Evolutionary conservation across 2,888 invertebrate species (phyloP).

Genomic region (Ctena decussata): DNA sequence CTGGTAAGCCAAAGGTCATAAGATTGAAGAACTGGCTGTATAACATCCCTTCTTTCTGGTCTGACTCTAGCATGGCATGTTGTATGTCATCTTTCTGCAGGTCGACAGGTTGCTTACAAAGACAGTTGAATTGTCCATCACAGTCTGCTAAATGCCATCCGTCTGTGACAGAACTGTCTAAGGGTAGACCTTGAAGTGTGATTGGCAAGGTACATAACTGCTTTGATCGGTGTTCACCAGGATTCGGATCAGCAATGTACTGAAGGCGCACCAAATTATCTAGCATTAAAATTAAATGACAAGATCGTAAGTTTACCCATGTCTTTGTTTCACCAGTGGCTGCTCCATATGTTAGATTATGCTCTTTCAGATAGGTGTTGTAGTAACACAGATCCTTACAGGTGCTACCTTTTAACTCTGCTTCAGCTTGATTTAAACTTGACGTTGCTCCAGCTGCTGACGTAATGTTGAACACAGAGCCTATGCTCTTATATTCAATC

Average conservation of each 20-base stretch:
- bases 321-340: background rate
- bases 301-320: background rate
- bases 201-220: background rate
- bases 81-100: conserved; percentile 6
- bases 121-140: background rate
- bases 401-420: conserved; percentile 18
- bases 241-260: background rate
- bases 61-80: background rate
- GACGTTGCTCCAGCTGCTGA: conserved; percentile 24
- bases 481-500: conserved; percentile 36
- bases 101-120: conserved; percentile 2
- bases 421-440: conserved; percentile 28
- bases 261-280: background rate
- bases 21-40: conserved; percentile 18
- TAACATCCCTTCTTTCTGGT: background rate
- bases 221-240: background rate
- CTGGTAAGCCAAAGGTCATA: conserved; percentile 32
- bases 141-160: background rate
- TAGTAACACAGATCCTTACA: conserved; percentile 41
- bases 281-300: background rate
- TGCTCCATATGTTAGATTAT: conserved; percentile 7
- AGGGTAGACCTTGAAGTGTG: background rate
- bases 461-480: conserved; percentile 48
- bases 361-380: conserved; percentile 47
- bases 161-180: background rate